Evolutionary conservation across 1,140 invertebrate genomes (phyloP).

Genomic region (Lucilia cuprina): DNA sequence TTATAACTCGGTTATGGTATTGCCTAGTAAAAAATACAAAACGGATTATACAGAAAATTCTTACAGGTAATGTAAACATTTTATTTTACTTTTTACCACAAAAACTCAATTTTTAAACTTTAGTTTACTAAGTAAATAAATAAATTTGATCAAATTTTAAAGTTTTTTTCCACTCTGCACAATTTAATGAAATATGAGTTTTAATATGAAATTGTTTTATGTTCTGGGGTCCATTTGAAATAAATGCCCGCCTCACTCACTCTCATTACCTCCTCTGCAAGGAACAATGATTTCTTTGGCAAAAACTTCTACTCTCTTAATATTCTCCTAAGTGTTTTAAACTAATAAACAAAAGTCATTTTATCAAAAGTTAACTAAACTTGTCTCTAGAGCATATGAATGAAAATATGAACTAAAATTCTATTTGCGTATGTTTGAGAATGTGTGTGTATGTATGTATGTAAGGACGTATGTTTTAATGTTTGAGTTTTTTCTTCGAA

Average conservation of each 20-base stretch:
- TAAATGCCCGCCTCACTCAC: too few relatives aligned
- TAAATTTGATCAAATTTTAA: background rate
- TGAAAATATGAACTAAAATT: background rate
- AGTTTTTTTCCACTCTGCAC: background rate
- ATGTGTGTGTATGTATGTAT: background rate
- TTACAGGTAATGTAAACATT: slow-evolving; percentile 67
- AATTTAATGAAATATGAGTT: background rate
- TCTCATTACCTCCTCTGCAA: too few relatives aligned
- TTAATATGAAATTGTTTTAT: too few relatives aligned
- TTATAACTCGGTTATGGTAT: slow-evolving; percentile 82
- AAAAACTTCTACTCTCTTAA: slow-evolving; percentile 4
- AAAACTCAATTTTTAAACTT: background rate
- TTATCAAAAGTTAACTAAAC: slow-evolving; percentile 29
- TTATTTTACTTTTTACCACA: background rate
- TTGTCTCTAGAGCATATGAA: slow-evolving; percentile 14
- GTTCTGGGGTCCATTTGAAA: slow-evolving; percentile 31
- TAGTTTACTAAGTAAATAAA: background rate
- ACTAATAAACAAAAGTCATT: slow-evolving; percentile 37
- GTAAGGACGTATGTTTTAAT: background rate
- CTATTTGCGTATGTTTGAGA: background rate
- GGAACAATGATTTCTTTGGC: background rate
- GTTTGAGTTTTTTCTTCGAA: too few relatives aligned
- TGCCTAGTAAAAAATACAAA: slow-evolving; percentile 82
- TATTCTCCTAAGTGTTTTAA: slow-evolving; percentile 33
- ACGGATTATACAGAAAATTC: slow-evolving; percentile 80